Base-by-base conservation (phyloP, 1,140 invertebrate species). In the Paralvinella palmiformis region DNA sequence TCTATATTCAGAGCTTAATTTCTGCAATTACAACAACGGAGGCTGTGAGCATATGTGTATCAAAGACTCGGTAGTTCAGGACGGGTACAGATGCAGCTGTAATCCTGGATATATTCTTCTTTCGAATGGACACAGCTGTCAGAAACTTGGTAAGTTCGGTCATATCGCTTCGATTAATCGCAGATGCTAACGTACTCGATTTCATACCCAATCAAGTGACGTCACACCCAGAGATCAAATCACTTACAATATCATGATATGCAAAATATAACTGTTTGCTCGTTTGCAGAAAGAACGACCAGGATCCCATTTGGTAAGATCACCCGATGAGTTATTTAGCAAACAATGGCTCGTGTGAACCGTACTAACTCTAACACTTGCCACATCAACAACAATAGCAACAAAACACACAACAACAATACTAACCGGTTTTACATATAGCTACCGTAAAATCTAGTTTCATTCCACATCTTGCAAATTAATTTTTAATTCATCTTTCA, bases 21-120 rank as follows among this genome's bases (percentile, higher is more conserved):
- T 20, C 55, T 57, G 55, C 27, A 31, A 33, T 20, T 57, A 57
- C 55, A 57, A 57, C 55, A 57, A 57, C 29, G 55, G 55, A 32
- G 55, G 55, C 27, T 57, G 55, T n/a, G 55, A 31, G 13, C 55
- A 57, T n/a, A 7, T 20, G 22, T 57, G 55, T 32, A n/a, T 13
- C 10, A n/a, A n/a, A 10, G 37, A 41, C 37, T 13, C 37, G 10
- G 37, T 13, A n/a, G n/a, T n/a, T 10, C 37, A 10, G n/a, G n/a
- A 13, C 37, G 37, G 37, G 10, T 41, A 41, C n/a, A 10, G n/a
- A 41, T 41, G 37, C 35, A 33, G 33, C 6, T 57, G 55, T 36
- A 33, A 33, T 3, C 1, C 55, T 13, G 55, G 55, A 24, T 57
- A 57, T 20, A 3, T 13, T 13, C 55, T 57, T 7, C 20, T 32